Base-by-base conservation (phyloP, 1,140 invertebrate species). In the Drosophila watanabei region DNA sequence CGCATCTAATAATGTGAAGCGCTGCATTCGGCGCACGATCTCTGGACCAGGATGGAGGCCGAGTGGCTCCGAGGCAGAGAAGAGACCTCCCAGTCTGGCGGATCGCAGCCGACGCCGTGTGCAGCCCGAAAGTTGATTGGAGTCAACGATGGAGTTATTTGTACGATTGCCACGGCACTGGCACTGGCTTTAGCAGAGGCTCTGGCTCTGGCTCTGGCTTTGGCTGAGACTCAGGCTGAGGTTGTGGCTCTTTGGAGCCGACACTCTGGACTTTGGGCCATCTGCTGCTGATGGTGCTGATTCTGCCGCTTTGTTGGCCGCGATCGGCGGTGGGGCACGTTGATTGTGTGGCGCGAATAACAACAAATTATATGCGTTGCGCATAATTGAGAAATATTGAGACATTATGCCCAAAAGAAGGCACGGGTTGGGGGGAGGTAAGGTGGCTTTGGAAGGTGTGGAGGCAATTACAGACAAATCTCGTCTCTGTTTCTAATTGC, bases 1-100 rank as follows among this genome's bases (percentile, higher is more conserved):
- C 87, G 87, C 88, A 90, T 90, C 87, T 90, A 90, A 90, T 90
- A 90, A 90, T 91, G 87, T 91, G 88, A 91, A 83, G 83, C 87
- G 83, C 80, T 82, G 83, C 79, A 87, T 91, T 87, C 87, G 80
- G 76, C 82, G 87, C 87, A 91, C 87, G 87, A 91, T 91, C 82
- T 82, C 39, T 68, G 54, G 52, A 62, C 75, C 43, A 58, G 52
- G 62, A 80, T 60, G 48, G 62, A 71, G 59, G 64, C 54, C n/a
- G 59, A 61, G 61, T 75, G 35, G 80, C 73, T 76, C 39, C 73
- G 46, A 70, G 79, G 75, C 69, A 63, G 66, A 80, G 84, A 75
- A 49, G 66, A 87, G 84, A 88, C 85, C 85, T 90, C 85, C 85
- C 85, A 88, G 85, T 79, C 80, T 54, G 81, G 57, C 56, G 60